phyloP scores from a whole-genome alignment of 2,113 vertebrate species.

The Oryzias woworae region DNA sequence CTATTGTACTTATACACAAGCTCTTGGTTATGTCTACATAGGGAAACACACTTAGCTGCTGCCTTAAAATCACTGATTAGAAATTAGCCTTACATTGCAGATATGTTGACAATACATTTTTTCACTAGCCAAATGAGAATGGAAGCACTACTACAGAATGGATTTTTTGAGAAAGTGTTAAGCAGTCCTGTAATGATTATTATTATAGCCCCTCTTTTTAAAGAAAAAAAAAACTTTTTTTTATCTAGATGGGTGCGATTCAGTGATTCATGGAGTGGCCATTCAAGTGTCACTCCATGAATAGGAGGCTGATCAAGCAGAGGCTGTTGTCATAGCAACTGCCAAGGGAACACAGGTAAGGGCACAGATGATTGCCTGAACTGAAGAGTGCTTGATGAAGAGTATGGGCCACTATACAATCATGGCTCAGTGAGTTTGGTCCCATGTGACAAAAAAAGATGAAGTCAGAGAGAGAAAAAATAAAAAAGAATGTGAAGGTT shows the following conservation, averaged over 20 bases:
- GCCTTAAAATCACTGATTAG: too few relatives aligned
- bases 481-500: slow-evolving; percentile 10
- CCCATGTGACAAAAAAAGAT: slow-evolving; percentile 29
- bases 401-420: slow-evolving; percentile 63
- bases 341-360: slow-evolving; percentile 70
- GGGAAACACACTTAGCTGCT: too few relatives aligned
- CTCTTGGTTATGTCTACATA: too few relatives aligned
- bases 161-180: slow-evolving; percentile 40
- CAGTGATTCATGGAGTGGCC: slow-evolving; percentile 71
- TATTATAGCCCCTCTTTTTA: slow-evolving; percentile 19
- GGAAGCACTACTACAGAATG: slow-evolving; percentile 6
- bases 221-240: slow-evolving; percentile 19
- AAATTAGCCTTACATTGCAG: too few relatives aligned
- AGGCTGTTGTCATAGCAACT: slow-evolving; percentile 76
- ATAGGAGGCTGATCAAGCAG: slow-evolving; percentile 73
- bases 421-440: slow-evolving; percentile 47
- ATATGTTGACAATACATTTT: slow-evolving; percentile 13
- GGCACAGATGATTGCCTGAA: slow-evolving; percentile 74
- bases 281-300: slow-evolving; percentile 75
- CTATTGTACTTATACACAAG: too few relatives aligned
- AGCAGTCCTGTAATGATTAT: slow-evolving; percentile 39
- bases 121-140: slow-evolving; percentile 18
- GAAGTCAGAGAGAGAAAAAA: background rate
- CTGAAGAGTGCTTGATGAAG: slow-evolving; percentile 74
- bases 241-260: slow-evolving; percentile 61